Percentiles rank a stretch among this genome's conserved stretches.
Conservation (phyloP, 1,140 invertebrate species). For the Harlomillsia oculata region DNA sequence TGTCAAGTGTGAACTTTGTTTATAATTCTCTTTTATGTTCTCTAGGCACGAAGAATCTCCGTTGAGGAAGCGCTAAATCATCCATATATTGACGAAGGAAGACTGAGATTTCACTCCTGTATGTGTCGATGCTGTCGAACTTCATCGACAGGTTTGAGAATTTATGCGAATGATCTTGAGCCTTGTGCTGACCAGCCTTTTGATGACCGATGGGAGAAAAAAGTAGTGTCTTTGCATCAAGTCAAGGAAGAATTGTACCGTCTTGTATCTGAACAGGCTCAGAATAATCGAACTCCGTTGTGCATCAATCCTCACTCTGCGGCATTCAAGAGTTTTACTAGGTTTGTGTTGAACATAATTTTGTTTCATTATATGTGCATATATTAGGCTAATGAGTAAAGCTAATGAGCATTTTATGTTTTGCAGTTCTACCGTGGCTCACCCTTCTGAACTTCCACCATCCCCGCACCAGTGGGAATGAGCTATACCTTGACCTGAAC, state of each 20-base stretch:
- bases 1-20: not conserved
- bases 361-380: not conserved
- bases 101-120: slow-evolving; percentile 96
- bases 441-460: slow-evolving; percentile 91
- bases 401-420: not conserved
- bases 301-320: slow-evolving; percentile 99
- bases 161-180: slow-evolving; percentile 88
- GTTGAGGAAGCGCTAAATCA: slow-evolving; percentile 89
- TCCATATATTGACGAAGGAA: slow-evolving; percentile 93
- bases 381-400: not conserved
- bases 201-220: slow-evolving; percentile 88
- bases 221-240: slow-evolving; percentile 80
- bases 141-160: slow-evolving; percentile 59
- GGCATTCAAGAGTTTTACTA: slow-evolving; percentile 66
- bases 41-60: slow-evolving; percentile 82
- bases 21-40: slow-evolving; percentile 6
- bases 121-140: slow-evolving; percentile 98
- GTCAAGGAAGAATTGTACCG: slow-evolving; percentile 98
- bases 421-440: slow-evolving; percentile 86
- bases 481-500: no score
- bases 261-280: slow-evolving; percentile 92
- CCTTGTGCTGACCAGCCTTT: slow-evolving; percentile 78
- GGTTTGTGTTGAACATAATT: slow-evolving; percentile 1
- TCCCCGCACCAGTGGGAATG: slow-evolving; percentile 95
- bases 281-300: slow-evolving; percentile 83